Conservation (phyloP, 2,797 vertebrate species). For the Fringilla coelebs region DNA sequence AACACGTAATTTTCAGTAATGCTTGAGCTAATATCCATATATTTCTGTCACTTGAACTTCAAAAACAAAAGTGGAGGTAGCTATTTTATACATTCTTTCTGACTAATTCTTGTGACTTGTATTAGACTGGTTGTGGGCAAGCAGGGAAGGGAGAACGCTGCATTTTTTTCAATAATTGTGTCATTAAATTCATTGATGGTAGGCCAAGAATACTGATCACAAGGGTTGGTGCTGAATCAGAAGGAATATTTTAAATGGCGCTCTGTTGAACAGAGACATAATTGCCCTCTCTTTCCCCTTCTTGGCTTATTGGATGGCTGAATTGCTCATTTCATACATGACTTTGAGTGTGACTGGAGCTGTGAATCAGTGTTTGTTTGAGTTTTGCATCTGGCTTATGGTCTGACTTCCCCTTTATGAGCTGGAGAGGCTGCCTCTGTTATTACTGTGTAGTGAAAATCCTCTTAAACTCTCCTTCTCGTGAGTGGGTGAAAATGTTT, state of each 20-base stretch:
- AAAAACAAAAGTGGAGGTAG: slow-evolving; percentile 9
- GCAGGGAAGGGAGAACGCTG: not conserved
- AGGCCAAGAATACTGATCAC: slow-evolving; percentile 49
- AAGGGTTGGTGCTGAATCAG: slow-evolving; percentile 70
- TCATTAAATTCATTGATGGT: slow-evolving; percentile 55
- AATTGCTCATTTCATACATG: slow-evolving; percentile 65
- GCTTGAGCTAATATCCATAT: not conserved
- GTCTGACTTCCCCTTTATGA: slow-evolving; percentile 59
- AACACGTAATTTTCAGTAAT: not conserved
- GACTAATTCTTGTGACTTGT: slow-evolving; percentile 21
- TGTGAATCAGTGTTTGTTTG: slow-evolving; percentile 78
- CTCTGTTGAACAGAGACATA: slow-evolving; percentile 63
- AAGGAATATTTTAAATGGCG: slow-evolving; percentile 43
- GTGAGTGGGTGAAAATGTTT: slow-evolving; percentile 57
- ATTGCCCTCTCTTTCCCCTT: slow-evolving; percentile 28
- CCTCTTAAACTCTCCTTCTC: slow-evolving; percentile 34
- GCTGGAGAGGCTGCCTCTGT: slow-evolving; percentile 68
- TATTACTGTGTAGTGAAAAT: slow-evolving; percentile 26
- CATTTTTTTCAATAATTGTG: not conserved
- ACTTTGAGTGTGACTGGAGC: slow-evolving; percentile 69
- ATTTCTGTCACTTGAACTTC: slow-evolving; percentile 23
- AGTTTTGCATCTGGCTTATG: slow-evolving; percentile 63
- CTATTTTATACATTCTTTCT: not conserved
- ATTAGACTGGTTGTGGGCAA: slow-evolving; percentile 26
- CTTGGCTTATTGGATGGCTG: slow-evolving; percentile 28